Base-by-base conservation (phyloP, 1,140 invertebrate genomes). In the Micrasema minimum region DNA sequence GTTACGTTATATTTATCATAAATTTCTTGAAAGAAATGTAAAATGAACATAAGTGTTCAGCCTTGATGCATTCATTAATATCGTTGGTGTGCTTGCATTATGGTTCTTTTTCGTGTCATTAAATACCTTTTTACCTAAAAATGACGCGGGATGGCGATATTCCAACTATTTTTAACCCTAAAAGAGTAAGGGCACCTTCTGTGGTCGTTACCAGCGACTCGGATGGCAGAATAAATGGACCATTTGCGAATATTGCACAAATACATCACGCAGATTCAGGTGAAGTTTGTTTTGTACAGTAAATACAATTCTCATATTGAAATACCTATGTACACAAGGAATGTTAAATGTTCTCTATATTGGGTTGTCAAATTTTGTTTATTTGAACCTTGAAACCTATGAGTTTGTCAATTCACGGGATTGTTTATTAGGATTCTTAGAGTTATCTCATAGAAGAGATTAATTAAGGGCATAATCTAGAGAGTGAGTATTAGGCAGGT, bases 161-260 rank as follows among this genome's bases (percentile, higher is more conserved):
- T 79, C 88, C 90, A 59, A 91, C 90, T 72, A 92, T 91, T 76
- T 91, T 91, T 78, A 91, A 91, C 82, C 90, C 91, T 31, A 89
- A 90, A 78, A 83, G 90, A 69, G 89, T 89, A 65, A 86, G 90
- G 59, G 85, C 90, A 20, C 90, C 90, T 46, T 90, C 89, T 43
- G 90, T 91, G 66, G 88, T 91, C 72, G 87, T 91, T 68, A 91
- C 90, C 1, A 90, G 88, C 69, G 90, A 91, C 71, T 66, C 72
- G 3, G 72, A 71, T 68, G 70, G 80, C 79, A n/a, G 83, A 46
- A 66, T 83, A 35, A 88, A 88, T 80, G 86, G 86, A 35, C 85
- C 82, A 2, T 87, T 85, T 67, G 81, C 81, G 68, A 76, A 81
- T 50, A 79, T 78, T 74, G 78, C 78, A 74, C 76, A 80, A 69